Conservation (phyloP, 92 coral and sea anemone species). For the Ricordea florida region DNA sequence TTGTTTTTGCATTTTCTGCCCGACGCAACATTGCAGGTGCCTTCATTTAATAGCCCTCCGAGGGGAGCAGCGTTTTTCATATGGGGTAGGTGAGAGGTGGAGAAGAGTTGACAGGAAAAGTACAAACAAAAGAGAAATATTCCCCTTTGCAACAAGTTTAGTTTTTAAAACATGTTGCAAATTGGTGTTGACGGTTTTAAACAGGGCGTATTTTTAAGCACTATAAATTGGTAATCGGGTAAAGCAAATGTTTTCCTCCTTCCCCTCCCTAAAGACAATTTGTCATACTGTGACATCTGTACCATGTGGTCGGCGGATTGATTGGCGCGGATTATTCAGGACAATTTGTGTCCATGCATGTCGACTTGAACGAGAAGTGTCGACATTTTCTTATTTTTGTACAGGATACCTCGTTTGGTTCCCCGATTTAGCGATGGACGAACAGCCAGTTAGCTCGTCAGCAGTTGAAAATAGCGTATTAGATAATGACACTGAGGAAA, state of each 20-base stretch:
- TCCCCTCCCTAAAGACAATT: neutral
- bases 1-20: constrained; percentile 12
- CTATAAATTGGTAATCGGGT: no score
- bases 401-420: neutral
- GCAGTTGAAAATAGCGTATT: constrained; percentile 1
- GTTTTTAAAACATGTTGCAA: no score
- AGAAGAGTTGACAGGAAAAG: no score
- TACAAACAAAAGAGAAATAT: no score
- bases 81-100: neutral
- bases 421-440: constrained; percentile 14
- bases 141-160: no score
- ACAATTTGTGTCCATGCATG: constrained; percentile 4
- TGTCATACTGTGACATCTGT: neutral
- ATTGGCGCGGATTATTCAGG: constrained; percentile 37
- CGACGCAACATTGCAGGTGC: constrained; percentile 8
- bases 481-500: constrained; percentile 20
- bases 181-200: no score
- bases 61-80: neutral
- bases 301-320: constrained; percentile 42
- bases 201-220: no score
- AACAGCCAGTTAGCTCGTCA: neutral
- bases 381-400: neutral
- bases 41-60: neutral
- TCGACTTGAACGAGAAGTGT: constrained; percentile 29
- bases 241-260: neutral